Conservation (phyloP, 37 sponge, comb jelly and placozoan species). For the Halichondria panicea region DNA sequence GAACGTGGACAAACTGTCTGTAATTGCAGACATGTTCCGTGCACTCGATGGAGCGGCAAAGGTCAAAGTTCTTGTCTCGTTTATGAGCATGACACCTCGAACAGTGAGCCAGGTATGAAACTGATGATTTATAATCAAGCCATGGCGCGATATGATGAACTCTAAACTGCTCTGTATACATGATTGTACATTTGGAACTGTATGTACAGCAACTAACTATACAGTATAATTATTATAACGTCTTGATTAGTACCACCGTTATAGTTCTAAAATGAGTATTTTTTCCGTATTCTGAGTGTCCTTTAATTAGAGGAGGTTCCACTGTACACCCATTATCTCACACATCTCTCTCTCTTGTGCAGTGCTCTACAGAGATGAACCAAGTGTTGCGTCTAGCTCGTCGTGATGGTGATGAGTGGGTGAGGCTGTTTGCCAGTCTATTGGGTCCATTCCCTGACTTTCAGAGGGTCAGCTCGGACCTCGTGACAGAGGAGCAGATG, state of each 20-base stretch:
- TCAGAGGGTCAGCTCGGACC: constrained; percentile 46
- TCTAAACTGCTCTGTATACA: not conserved
- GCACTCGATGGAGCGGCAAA: constrained; percentile 52
- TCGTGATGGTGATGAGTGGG: constrained; percentile 69
- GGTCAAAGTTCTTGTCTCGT: constrained; percentile 62
- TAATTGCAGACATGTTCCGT: constrained; percentile 54
- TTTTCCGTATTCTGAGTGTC: too few species aligned
- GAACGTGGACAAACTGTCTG: constrained; percentile 59
- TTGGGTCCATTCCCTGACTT: constrained; percentile 49
- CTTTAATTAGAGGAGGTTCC: too few species aligned
- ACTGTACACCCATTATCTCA: not conserved
- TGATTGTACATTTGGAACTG: not conserved
- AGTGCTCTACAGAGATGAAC: constrained; percentile 59
- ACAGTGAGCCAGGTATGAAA: constrained; percentile 34
- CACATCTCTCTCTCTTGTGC: not conserved
- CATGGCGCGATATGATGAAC: not conserved
- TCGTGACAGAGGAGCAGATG: constrained; percentile 10
- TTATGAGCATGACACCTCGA: constrained; percentile 58
- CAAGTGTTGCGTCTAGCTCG: constrained; percentile 40
- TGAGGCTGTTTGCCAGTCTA: constrained; percentile 54
- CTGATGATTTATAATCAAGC: too few species aligned
- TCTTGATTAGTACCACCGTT: too few species aligned
- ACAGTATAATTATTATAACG: not conserved
- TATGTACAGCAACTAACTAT: not conserved
- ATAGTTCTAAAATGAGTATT: too few species aligned